Base-by-base conservation (phyloP, 2,113 vertebrate genomes). In the Pedetes capensis region DNA sequence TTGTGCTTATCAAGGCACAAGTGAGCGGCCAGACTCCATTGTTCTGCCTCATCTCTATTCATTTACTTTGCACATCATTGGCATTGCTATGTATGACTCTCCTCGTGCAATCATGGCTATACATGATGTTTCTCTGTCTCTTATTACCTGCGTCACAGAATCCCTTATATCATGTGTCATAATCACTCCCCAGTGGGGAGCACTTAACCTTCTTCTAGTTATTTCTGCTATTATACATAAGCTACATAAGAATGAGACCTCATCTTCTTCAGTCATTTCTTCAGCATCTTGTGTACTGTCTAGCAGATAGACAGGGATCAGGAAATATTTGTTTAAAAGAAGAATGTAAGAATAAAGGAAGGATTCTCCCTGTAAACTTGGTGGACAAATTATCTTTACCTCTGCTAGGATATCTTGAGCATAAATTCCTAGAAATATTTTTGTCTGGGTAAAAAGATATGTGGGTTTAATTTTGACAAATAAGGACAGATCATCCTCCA, bases 361-460 rank as follows among this genome's bases (percentile, higher is more conserved):
- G 0, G 16, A 6, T n/a, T 42, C 53, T 34, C 5, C 37, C 18
- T 12, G 0, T 3, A 2, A 39, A 22, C 23, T 2, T 1, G 3
- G 47, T 5, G 20, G 9, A 47, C 34, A 6, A 0, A 0, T 16
- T 68, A 47, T 8, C 57, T n/a, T 53, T 1, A 37, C 22, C 32
- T 42, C 34, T 37, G 47, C 42, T 27, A 5, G 29, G 0, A 1
- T 3, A 8, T 34, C 4, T 72, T 64, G 2, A 57, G 27, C 71
- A 29, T 7, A 57, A 87, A 83, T 68, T 42, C 49, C 34, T 74
- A 23, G 32, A 87, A 69, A 25, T 9, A 12, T n/a, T 22, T 44
- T 8, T 32, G 57, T n/a, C 37, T 74, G 23, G 11, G 25, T 25
- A 44, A 74, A 94, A 79, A 51, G 23, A 29, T 12, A 8, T 20